phyloP scores from a whole-genome alignment of 2,113 vertebrate species.

The Pleuronectes platessa region DNA sequence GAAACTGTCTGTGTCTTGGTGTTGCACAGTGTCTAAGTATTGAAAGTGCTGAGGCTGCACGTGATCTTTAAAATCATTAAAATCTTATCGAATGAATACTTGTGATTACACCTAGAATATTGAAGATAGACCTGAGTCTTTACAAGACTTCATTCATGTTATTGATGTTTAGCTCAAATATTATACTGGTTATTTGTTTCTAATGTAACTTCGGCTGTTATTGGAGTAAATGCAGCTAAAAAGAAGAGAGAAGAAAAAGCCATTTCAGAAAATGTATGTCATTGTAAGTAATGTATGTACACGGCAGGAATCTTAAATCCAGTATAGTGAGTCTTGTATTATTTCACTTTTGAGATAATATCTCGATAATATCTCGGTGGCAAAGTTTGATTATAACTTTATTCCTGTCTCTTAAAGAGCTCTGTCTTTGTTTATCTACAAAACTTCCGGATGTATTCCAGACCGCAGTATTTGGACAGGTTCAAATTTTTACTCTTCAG shows the following conservation, averaged over 20 bases:
- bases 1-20: background rate
- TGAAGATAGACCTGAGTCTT: slow-evolving; percentile 12
- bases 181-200: background rate
- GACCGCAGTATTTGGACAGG: background rate
- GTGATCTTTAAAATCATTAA: slow-evolving; percentile 3
- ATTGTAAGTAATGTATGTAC: background rate
- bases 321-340: background rate
- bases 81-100: background rate
- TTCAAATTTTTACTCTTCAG: background rate
- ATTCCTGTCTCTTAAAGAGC: slow-evolving; percentile 10
- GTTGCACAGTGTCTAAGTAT: slow-evolving; percentile 10
- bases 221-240: no score
- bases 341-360: background rate
- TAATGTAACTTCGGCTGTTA: no score
- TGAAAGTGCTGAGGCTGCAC: background rate
- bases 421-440: background rate
- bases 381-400: background rate
- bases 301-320: background rate
- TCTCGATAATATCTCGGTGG: background rate
- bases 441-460: background rate
- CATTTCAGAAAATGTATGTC: background rate
- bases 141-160: background rate
- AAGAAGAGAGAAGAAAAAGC: no score
- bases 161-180: background rate
- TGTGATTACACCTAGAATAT: background rate